Evolutionary conservation across 2,888 invertebrate genomes (phyloP), one percentile per base, ranked within the genome.

Genomic region (Masnerella sp.): DNA sequence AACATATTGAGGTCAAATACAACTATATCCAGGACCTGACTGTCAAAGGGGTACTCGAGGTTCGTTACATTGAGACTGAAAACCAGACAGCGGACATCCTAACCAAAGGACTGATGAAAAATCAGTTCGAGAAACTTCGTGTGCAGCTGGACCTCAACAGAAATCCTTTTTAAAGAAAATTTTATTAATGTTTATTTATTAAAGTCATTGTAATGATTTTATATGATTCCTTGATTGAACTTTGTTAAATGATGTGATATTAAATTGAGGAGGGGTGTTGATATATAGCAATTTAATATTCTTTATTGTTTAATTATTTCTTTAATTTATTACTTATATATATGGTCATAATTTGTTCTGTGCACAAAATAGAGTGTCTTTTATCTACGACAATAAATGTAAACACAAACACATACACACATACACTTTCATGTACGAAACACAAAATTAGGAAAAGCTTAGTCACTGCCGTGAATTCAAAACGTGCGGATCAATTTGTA

Each of bases 281-380:
- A 34, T 1, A 34, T 34, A 34, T 34, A 12, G 11, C 34, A 34
- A 34, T 34, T 34, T n/a, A 34, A 34, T 34, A 34, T 34, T n/a
- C n/a, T n/a, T n/a, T n/a, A n/a, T n/a, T n/a, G n/a, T n/a, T n/a
- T n/a, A n/a, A n/a, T n/a, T n/a, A n/a, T n/a, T n/a, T n/a, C n/a
- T n/a, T n/a, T n/a, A n/a, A n/a, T n/a, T n/a, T n/a, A n/a, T n/a
- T n/a, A n/a, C n/a, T n/a, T n/a, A n/a, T n/a, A n/a, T n/a, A n/a
- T n/a, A n/a, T n/a, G n/a, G n/a, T n/a, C n/a, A n/a, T n/a, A n/a
- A n/a, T n/a, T n/a, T n/a, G n/a, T n/a, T n/a, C n/a, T n/a, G n/a
- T n/a, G n/a, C n/a, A n/a, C n/a, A n/a, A n/a, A n/a, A n/a, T n/a
- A n/a, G n/a, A n/a, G n/a, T n/a, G n/a, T n/a, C n/a, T n/a, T n/a